Evolutionary conservation across 2,113 vertebrate species (phyloP).

Genomic region (Xyrauchen texanus): DNA sequence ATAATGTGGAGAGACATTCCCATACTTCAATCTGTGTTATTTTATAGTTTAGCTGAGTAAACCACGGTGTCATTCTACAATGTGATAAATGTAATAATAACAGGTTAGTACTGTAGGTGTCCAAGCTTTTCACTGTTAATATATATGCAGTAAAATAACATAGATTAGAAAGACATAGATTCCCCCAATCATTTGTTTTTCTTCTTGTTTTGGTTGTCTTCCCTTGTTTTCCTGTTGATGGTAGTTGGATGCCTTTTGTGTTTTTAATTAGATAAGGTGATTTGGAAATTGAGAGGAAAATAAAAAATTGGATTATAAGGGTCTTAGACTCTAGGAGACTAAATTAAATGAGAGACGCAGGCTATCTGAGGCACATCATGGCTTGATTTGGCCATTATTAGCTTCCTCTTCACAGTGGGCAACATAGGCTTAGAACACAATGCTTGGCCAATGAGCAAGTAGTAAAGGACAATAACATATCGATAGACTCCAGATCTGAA

Average conservation of each 20-base stretch:
- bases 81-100: too few relatives aligned
- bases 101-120: too few relatives aligned
- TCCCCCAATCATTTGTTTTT: background rate
- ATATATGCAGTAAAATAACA: too few relatives aligned
- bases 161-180: background rate
- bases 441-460: conserved; percentile 1
- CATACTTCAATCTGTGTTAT: too few relatives aligned
- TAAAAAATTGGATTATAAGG: conserved; percentile 68
- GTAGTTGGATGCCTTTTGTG: conserved; percentile 25
- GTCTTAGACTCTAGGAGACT: conserved; percentile 46
- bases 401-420: conserved; percentile 53
- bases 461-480: conserved; percentile 28
- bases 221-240: background rate
- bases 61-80: too few relatives aligned
- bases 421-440: conserved; percentile 26
- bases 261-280: conserved; percentile 68
- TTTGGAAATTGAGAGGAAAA: conserved; percentile 58
- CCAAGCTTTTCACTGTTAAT: too few relatives aligned
- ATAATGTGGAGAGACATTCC: too few relatives aligned
- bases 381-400: conserved; percentile 65
- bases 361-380: conserved; percentile 64
- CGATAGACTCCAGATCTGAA: conserved; percentile 18
- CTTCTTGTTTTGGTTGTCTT: conserved; percentile 19
- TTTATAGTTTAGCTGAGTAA: too few relatives aligned
- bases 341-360: conserved; percentile 29